Evolutionary conservation across 2,888 invertebrate genomes (phyloP).

Genomic region (Himalopsyche japonica): DNA sequence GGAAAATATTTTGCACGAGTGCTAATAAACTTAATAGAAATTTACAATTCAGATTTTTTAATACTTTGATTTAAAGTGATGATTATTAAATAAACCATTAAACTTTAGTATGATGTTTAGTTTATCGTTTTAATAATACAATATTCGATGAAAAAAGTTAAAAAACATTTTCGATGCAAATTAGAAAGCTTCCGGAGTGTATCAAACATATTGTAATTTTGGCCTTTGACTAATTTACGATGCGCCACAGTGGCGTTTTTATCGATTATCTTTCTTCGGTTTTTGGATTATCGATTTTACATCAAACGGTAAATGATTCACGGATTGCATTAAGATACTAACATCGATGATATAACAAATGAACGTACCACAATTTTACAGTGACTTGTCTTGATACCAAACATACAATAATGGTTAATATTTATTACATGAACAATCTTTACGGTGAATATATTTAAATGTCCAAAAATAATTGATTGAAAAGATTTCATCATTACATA

Average conservation of each 20-base stretch:
- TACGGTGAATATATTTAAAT: too few species aligned
- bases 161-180: background rate
- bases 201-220: background rate
- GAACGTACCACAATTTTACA: too few species aligned
- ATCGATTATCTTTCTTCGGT: background rate
- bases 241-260: background rate
- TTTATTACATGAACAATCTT: too few species aligned
- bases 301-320: background rate
- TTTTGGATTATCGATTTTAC: background rate
- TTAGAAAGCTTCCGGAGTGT: background rate
- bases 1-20: too few species aligned
- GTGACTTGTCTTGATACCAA: too few species aligned
- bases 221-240: background rate
- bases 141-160: background rate
- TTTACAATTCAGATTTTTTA: too few species aligned
- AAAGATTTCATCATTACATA: too few species aligned
- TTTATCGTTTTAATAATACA: background rate
- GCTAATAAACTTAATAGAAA: too few species aligned
- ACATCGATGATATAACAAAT: background rate
- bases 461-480: too few species aligned
- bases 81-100: background rate
- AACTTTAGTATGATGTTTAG: background rate
- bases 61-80: background rate
- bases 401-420: too few species aligned
- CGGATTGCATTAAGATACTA: background rate